Conservation (phyloP, 2,797 vertebrate genomes). For the Sebastes goodei region DNA sequence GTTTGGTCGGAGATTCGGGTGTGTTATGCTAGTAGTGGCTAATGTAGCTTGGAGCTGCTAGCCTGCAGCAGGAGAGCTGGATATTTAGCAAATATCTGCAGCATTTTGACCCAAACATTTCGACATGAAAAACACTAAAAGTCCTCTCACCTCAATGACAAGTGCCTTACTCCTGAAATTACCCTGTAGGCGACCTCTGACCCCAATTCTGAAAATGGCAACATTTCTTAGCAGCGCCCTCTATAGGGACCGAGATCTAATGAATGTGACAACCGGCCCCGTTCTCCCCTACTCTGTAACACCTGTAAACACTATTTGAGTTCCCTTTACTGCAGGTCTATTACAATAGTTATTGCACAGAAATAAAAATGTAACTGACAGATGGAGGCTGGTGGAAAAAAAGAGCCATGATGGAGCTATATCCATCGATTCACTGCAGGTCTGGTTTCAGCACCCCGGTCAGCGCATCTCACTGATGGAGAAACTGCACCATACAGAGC, state of each 20-base stretch:
- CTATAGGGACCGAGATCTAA: neutral
- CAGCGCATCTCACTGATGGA: slow-evolving; percentile 26
- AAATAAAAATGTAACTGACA: neutral
- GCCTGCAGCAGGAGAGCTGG: neutral
- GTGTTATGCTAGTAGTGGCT: too few species aligned
- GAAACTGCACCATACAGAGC: neutral
- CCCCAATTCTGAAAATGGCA: neutral
- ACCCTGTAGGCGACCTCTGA: neutral
- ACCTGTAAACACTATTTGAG: neutral
- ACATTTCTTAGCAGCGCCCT: neutral
- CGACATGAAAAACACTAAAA: too few species aligned
- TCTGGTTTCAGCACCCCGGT: slow-evolving; percentile 53
- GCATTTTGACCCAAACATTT: neutral
- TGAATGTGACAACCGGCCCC: neutral
- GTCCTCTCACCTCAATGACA: too few species aligned
- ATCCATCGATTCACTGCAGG: neutral
- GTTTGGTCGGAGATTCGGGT: too few species aligned
- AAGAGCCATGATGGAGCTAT: too few species aligned
- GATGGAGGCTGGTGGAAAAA: neutral
- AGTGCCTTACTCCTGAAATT: neutral
- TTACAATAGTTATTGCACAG: neutral
- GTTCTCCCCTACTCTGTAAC: neutral
- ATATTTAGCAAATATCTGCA: too few species aligned
- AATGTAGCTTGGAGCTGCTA: too few species aligned
- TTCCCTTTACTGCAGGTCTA: neutral